Evolutionary conservation across 2,113 vertebrate genomes (phyloP).

Genomic region (Casuarius casuarius): DNA sequence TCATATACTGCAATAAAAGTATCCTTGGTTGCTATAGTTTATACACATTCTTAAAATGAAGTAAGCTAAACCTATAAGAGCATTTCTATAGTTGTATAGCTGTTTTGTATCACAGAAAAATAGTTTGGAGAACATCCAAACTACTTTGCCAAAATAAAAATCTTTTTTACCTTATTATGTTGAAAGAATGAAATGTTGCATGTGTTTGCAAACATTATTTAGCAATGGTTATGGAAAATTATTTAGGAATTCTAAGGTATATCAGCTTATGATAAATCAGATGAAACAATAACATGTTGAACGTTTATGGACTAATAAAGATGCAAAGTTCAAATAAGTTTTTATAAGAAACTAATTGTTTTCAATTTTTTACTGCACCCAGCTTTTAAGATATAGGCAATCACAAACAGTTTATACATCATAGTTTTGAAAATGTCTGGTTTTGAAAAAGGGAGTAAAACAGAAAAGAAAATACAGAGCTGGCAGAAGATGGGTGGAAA

Average conservation of each 20-base stretch:
- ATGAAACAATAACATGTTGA: not conserved
- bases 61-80: not conserved
- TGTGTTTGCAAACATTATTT: not conserved
- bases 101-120: not conserved
- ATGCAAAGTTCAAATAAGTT: not conserved
- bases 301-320: not conserved
- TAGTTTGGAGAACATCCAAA: not conserved
- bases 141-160: not conserved
- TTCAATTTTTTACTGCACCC: not conserved
- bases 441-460: not conserved
- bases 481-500: not conserved
- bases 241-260: constrained; percentile 16
- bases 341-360: not conserved
- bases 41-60: not conserved
- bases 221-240: not conserved
- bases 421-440: not conserved
- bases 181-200: not conserved
- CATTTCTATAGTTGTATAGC: not conserved
- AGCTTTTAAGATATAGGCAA: not conserved
- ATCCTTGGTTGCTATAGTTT: not conserved
- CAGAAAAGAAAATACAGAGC: fast-evolving
- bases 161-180: not conserved
- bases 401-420: not conserved
- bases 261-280: not conserved
- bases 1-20: not conserved